Evolutionary conservation across 2,888 invertebrate genomes (phyloP).

Genomic region (Drosophila macrothrix): DNA sequence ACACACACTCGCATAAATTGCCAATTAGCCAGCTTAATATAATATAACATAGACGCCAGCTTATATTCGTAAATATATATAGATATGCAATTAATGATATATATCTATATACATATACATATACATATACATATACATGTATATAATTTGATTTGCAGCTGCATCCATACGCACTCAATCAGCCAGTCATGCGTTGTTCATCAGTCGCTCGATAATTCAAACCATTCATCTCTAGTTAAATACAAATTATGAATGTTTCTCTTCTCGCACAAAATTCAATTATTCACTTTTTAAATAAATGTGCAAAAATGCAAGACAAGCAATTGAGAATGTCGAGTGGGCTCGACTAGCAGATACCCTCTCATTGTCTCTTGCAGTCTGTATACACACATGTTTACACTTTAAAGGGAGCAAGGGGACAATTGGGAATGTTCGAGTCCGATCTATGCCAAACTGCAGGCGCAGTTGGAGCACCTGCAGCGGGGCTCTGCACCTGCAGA

Average conservation of each 20-base stretch:
- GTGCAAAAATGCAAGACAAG: slow-evolving; percentile 8
- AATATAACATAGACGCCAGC: slow-evolving; percentile 24
- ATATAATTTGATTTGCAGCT: slow-evolving; percentile 47
- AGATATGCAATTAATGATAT: not conserved
- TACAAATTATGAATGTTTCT: slow-evolving; percentile 29
- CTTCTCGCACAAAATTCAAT: slow-evolving; percentile 41
- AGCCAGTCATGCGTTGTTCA: slow-evolving; percentile 11
- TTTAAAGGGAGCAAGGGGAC: no score
- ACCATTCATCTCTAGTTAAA: slow-evolving; percentile 1
- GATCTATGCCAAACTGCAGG: slow-evolving; percentile 44
- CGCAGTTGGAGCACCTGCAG: slow-evolving; percentile 16
- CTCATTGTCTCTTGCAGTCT: not conserved
- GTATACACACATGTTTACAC: no score
- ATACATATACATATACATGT: not conserved
- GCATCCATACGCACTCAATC: slow-evolving; percentile 13
- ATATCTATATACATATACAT: not conserved
- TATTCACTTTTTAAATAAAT: slow-evolving; percentile 43
- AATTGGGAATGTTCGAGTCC: not conserved
- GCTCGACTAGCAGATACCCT: no score
- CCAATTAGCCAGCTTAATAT: slow-evolving; percentile 43
- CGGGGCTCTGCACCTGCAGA: no score
- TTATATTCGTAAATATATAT: slow-evolving; percentile 34
- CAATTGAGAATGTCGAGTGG: not conserved
- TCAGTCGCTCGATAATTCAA: slow-evolving; percentile 12
- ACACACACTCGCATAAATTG: slow-evolving; percentile 1